A percentile compares a stretch with the other conserved stretches of the same genome.
Conservation (phyloP, 2,888 invertebrate species). For the Heliconius cydno region DNA sequence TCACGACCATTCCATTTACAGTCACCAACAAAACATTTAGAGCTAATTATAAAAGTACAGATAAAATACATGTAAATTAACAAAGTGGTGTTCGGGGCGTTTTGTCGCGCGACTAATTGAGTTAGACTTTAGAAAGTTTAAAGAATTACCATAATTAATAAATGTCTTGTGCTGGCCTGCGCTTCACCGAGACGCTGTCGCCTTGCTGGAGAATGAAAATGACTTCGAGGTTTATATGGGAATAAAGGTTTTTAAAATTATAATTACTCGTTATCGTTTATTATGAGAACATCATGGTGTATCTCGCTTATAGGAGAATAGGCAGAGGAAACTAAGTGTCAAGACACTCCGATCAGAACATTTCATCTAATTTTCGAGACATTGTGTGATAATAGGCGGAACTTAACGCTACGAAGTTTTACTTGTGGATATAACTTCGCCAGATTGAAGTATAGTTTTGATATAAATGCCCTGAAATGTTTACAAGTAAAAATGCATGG, state of each 20-base stretch:
- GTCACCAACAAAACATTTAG: neutral
- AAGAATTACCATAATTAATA: slow-evolving; percentile 32
- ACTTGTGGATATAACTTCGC: too few relatives aligned
- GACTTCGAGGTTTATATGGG: neutral
- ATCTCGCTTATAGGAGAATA: too few relatives aligned
- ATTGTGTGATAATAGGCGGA: too few relatives aligned
- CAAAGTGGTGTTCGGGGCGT: slow-evolving; percentile 1
- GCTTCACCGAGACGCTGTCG: neutral
- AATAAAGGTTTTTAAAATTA: neutral
- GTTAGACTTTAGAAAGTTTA: slow-evolving; percentile 28
- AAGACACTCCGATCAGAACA: too few relatives aligned
- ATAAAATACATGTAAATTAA: slow-evolving; percentile 26
- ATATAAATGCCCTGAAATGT: too few relatives aligned
- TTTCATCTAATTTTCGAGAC: too few relatives aligned
- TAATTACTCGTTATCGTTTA: neutral
- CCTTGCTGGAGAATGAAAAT: neutral
- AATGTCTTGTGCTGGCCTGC: slow-evolving; percentile 19
- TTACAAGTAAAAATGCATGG: too few relatives aligned
- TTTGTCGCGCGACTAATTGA: slow-evolving; percentile 31
- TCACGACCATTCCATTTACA: too few relatives aligned
- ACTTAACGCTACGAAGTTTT: too few relatives aligned
- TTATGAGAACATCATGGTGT: too few relatives aligned
- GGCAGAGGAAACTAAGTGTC: too few relatives aligned
- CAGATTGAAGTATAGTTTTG: too few relatives aligned
- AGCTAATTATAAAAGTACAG: slow-evolving; percentile 11